phyloP scores from a whole-genome alignment of 2,888 invertebrate species.

The Dendrolimus pini region DNA sequence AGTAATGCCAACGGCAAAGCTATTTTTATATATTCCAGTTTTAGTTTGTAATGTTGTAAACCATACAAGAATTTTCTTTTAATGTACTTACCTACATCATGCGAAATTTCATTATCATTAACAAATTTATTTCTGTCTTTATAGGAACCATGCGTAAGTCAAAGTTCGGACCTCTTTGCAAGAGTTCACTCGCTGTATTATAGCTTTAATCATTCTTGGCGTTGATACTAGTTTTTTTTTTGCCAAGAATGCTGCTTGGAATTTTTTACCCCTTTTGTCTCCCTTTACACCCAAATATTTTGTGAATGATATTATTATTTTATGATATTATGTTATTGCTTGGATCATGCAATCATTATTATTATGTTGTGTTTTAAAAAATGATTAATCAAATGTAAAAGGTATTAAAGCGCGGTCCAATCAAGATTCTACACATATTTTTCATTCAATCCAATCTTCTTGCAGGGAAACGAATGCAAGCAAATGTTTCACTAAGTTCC shows the following conservation, averaged over 20 bases:
- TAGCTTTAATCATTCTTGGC: slow-evolving; percentile 47
- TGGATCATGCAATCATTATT: slow-evolving; percentile 32
- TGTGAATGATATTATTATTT: slow-evolving; percentile 23
- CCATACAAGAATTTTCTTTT: no score
- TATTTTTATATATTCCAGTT: no score
- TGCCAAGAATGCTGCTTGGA: slow-evolving; percentile 45
- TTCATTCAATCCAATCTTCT: no score
- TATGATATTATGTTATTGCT: neutral
- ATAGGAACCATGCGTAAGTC: slow-evolving; percentile 77
- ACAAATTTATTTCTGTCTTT: slow-evolving; percentile 61
- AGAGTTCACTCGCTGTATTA: slow-evolving; percentile 54
- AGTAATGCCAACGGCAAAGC: no score
- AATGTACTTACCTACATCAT: neutral
- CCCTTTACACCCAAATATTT: slow-evolving; percentile 11
- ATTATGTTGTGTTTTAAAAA: neutral
- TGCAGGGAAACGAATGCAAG: no score
- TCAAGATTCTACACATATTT: no score
- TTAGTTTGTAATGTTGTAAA: no score
- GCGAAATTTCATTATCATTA: slow-evolving; percentile 22
- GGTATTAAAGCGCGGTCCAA: neutral
- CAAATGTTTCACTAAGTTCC: no score
- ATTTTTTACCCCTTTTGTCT: slow-evolving; percentile 22
- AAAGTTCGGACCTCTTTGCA: slow-evolving; percentile 52
- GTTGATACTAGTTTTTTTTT: slow-evolving; percentile 30
- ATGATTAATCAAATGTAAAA: neutral